Base-by-base conservation (phyloP, 2,113 vertebrate genomes). In the Prionailurus viverrinus region DNA sequence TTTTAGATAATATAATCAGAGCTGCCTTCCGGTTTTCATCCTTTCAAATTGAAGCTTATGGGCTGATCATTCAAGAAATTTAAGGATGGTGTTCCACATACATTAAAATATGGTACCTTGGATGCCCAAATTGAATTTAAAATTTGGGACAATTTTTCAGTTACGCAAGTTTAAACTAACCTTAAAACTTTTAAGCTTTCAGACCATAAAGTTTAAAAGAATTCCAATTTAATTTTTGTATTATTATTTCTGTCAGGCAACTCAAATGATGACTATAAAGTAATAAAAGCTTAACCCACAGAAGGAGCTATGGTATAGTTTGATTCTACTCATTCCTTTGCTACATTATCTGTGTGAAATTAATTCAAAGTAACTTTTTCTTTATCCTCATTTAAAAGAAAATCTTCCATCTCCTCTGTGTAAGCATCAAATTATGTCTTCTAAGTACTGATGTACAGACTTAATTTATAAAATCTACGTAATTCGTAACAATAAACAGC, bases 401-500 rank as follows among this genome's bases (percentile, higher is more conserved):
- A 96, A 82, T 86, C 53, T 88, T 94, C 93, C 89, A 3, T 55
- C 36, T 79, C 21, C 69, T 65, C 39, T 63, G 65, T 12, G 53
- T 12, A 79, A 94, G 5, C 23, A 95, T 71, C 39, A 88, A 81
- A 68, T 45, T 69, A 89, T 61, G 4, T 31, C n/a, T 16, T 91
- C 71, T 65, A 88, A 89, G 12, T 65, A 15, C 13, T 88, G 12
- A 18, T 48, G 11, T 36, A 80, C 55, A 94, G 51, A 71, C 61
- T 94, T 94, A 91, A 92, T 7, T 39, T 81, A 63, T 12, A 94
- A 96, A 14, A 92, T 76, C 85, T 93, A 84, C 45, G 83, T 91
- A 89, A 97, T 83, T 88, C 23, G 19, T 84, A 96, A 88, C 81
- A 97, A 78, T 78, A 58, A 83, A 81, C 11, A 45, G 5, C n/a